Evolutionary conservation across 2,113 vertebrate species (phyloP), one percentile per base, ranked within the genome.

Genomic region (Phyllopteryx taeniolatus): DNA sequence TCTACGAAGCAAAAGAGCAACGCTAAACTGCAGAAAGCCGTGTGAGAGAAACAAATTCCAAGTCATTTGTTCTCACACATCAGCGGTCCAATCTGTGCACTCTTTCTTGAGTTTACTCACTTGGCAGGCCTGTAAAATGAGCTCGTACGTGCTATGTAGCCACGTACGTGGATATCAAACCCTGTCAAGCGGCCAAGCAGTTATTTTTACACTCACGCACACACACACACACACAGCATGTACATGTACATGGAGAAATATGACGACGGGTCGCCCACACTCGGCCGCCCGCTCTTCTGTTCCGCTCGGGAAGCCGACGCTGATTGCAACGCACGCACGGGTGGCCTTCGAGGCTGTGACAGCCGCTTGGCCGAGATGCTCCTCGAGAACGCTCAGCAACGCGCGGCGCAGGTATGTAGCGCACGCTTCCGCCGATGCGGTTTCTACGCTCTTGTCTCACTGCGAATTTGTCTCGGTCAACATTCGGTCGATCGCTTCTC

Each of bases 401-500:
- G 4, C 60, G 53, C 74, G 64, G 19, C 31, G 27, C 73, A 51
- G 20, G 5, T 53, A 9, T 20, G 70, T 73, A 19, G n/a, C 64
- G 53, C n/a, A 22, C 27, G 13, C 64, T 15, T 78, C 72, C 73
- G 57, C 27, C 79, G 73, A 62, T 80, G 74, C 71, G 75, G 17
- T 84, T 84, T 70, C 72, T 59, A 71, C 62, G 46, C 66, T 70
- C 33, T 47, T 60, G 31, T 72, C 62, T 76, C 74, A 70, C 65
- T 73, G 62, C 69, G 65, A 72, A 65, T 84, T 75, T 69, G 66
- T 74, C 72, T 68, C 39, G 49, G 73, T 61, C 81, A 86, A 83
- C 69, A 79, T 74, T 39, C 76, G 78, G 76, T 80, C 75, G 75
- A 68, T 75, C 85, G 67, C 76, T 67, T 83, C 53, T 79, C 77